A percentile compares a stretch with the other conserved stretches of the same genome.
Conservation (phyloP, 2,888 invertebrate species). For the Microplitis deprimator region DNA sequence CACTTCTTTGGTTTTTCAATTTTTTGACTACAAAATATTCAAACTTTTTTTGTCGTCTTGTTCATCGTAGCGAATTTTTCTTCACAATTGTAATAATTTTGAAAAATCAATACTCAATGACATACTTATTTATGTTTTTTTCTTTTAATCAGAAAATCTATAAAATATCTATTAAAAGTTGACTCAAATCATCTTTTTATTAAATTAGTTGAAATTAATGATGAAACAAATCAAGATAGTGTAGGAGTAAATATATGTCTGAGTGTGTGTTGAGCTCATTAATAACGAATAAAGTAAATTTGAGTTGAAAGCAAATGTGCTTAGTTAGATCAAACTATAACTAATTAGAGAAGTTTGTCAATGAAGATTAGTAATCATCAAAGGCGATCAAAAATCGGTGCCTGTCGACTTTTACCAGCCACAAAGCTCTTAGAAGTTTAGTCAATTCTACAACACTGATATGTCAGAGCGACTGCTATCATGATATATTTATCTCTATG, state of each 20-base stretch:
- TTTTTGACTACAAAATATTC: no score
- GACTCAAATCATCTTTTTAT: no score
- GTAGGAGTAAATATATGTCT: background rate
- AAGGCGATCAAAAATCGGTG: slow-evolving; percentile 18
- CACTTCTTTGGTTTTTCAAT: no score
- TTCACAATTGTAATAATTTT: no score
- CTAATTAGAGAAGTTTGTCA: slow-evolving; percentile 11
- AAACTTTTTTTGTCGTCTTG: no score
- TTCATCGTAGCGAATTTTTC: no score
- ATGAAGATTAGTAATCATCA: background rate
- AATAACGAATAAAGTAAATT: background rate
- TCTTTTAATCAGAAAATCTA: no score
- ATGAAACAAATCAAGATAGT: no score
- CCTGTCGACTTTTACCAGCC: slow-evolving; percentile 21
- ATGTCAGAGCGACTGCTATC: background rate
- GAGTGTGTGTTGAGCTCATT: background rate
- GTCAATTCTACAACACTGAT: background rate
- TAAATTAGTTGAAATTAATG: no score
- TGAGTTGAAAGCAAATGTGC: background rate
- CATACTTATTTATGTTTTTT: no score
- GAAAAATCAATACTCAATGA: no score
- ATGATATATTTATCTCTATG: background rate
- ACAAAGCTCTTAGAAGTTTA: background rate
- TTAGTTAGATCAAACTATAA: background rate
- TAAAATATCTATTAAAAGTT: no score